phyloP scores from a whole-genome alignment of 1,140 invertebrate species.

The Propsilocerus akamusi region DNA sequence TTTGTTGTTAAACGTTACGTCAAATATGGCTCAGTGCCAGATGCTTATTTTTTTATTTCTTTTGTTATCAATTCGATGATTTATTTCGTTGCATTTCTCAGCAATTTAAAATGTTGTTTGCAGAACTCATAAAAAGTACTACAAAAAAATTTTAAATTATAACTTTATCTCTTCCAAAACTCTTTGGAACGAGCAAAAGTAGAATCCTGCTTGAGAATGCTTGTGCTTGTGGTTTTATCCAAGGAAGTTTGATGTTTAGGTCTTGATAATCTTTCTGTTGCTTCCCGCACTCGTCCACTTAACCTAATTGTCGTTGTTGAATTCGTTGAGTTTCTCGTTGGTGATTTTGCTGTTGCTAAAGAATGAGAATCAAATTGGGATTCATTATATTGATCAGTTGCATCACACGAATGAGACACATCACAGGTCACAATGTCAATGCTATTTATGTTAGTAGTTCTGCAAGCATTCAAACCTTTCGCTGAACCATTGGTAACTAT shows the following conservation, averaged over 20 bases:
- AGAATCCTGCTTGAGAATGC: background rate
- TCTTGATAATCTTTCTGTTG: constrained; percentile 19
- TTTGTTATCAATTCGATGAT: no score
- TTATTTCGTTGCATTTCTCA: no score
- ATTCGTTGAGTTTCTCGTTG: constrained; percentile 8
- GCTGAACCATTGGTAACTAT: background rate
- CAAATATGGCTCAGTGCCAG: no score
- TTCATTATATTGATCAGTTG: background rate
- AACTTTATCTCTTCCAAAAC: constrained; percentile 3
- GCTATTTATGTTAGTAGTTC: background rate
- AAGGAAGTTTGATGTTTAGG: constrained; percentile 5
- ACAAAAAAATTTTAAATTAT: background rate
- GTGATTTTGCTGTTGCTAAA: constrained; percentile 11
- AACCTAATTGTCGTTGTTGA: constrained; percentile 15
- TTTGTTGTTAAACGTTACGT: no score
- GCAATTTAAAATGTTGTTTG: no score
- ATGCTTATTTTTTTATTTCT: no score
- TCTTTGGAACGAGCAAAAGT: background rate
- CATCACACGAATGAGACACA: background rate
- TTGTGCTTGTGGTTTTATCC: background rate
- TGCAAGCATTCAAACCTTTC: background rate
- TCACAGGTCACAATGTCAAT: background rate
- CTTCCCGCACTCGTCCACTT: constrained; percentile 20
- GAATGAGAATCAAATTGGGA: constrained; percentile 5
- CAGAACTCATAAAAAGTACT: no score